Percentiles rank a stretch among this genome's conserved stretches.
phyloP scores from a whole-genome alignment of 2,113 vertebrate genomes.

The Macquaria ambigua region DNA sequence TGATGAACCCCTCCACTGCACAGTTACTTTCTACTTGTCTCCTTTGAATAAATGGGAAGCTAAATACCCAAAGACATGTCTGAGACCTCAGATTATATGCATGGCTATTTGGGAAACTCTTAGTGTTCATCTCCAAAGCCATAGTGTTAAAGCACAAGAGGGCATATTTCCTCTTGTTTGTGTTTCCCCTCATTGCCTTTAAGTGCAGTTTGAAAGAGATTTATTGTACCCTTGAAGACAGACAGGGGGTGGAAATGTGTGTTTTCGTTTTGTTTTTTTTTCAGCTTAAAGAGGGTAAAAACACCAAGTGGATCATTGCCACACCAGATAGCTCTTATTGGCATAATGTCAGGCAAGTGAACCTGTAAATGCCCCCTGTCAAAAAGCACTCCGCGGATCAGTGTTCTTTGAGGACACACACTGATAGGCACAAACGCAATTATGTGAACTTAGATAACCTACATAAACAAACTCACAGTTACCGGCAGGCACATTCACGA shows the following conservation, averaged over 20 bases:
- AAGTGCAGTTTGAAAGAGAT: slow-evolving; percentile 54
- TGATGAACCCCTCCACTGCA: slow-evolving; percentile 17
- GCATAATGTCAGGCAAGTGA: slow-evolving; percentile 49
- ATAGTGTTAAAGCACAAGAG: not conserved
- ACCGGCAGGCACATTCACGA: slow-evolving; percentile 42
- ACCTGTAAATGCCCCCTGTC: slow-evolving; percentile 65
- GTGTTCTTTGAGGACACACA: slow-evolving; percentile 48
- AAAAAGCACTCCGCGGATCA: slow-evolving; percentile 59
- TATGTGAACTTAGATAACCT: slow-evolving; percentile 54
- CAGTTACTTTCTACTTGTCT: slow-evolving; percentile 13
- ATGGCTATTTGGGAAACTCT: slow-evolving; percentile 1
- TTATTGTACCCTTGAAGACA: slow-evolving; percentile 47
- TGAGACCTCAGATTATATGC: slow-evolving; percentile 34
- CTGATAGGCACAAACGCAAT: slow-evolving; percentile 35
- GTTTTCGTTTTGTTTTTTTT: slow-evolving; percentile 35
- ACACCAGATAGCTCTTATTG: slow-evolving; percentile 52
- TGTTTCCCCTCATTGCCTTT: slow-evolving; percentile 40
- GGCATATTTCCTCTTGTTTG: slow-evolving; percentile 32
- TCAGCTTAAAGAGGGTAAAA: slow-evolving; percentile 38
- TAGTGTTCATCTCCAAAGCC: slow-evolving; percentile 1
- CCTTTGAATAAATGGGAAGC: slow-evolving; percentile 17
- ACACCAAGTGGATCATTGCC: slow-evolving; percentile 47
- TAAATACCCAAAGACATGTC: slow-evolving; percentile 18
- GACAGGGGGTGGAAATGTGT: slow-evolving; percentile 35
- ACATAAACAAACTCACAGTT: slow-evolving; percentile 56